Evolutionary conservation across 2,888 invertebrate species (phyloP).

Genomic region (Caenorhabditis panamensis): DNA sequence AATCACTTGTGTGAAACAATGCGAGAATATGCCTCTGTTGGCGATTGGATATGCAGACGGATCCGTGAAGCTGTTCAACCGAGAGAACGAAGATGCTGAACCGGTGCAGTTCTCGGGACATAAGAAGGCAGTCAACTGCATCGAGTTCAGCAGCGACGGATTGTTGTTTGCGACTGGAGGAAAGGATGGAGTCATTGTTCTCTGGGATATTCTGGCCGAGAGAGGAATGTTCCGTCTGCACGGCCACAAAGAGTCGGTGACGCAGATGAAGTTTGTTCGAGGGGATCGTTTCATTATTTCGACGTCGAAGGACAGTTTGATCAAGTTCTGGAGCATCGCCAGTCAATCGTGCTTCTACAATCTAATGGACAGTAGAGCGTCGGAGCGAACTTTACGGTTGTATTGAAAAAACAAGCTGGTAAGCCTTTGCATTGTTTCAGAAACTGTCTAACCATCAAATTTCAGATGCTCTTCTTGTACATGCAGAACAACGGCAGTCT

Average conservation of each 20-base stretch:
- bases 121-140: constrained; percentile 88
- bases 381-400: constrained; percentile 76
- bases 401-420: constrained; percentile 75
- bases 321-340: constrained; percentile 97
- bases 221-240: constrained; percentile 91
- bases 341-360: constrained; percentile 97
- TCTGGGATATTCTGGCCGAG: constrained; percentile 95
- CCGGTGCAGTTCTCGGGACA: constrained; percentile 89
- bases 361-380: constrained; percentile 86
- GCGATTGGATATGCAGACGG: constrained; percentile 94
- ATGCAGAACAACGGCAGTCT: constrained; percentile 77
- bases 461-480: constrained; percentile 78
- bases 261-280: constrained; percentile 84
- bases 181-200: constrained; percentile 93
- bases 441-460: no score
- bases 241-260: constrained; percentile 93
- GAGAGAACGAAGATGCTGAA: constrained; percentile 83
- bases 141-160: constrained; percentile 90
- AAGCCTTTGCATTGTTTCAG: no score
- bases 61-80: constrained; percentile 83
- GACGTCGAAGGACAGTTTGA: constrained; percentile 90
- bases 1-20: constrained; percentile 88
- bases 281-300: constrained; percentile 82
- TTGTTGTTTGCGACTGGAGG: constrained; percentile 92
- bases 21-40: constrained; percentile 88